Evolutionary conservation across 2,113 vertebrate genomes (phyloP).

Genomic region (Ptychochromis oligacanthus): DNA sequence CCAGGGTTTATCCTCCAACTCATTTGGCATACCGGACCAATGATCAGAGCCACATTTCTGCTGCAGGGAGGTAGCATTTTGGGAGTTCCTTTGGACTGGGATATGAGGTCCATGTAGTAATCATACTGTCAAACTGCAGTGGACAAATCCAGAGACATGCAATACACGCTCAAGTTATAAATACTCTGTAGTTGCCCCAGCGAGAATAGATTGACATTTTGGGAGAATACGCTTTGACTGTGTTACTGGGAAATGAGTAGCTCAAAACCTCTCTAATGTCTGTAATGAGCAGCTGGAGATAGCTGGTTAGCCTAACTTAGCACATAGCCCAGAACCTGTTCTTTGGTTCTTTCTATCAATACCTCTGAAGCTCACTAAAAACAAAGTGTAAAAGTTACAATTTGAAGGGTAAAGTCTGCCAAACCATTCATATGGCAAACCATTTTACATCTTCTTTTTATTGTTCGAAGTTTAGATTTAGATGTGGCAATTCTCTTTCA

Average conservation of each 20-base stretch:
- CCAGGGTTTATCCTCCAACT: constrained; percentile 61
- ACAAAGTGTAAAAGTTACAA: neutral
- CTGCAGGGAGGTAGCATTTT: constrained; percentile 57
- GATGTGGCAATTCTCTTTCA: neutral
- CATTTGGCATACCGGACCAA: constrained; percentile 47
- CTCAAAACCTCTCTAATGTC: neutral
- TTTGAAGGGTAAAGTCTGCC: neutral
- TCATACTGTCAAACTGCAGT: constrained; percentile 40
- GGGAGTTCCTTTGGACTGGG: constrained; percentile 10
- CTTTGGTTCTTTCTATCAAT: neutral
- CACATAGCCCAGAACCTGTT: neutral
- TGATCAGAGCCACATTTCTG: constrained; percentile 78
- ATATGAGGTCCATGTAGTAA: constrained; percentile 40
- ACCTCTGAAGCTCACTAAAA: neutral
- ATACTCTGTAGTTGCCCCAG: neutral
- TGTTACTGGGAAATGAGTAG: neutral
- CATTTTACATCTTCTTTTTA: neutral
- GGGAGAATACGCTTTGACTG: neutral
- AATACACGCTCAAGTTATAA: neutral
- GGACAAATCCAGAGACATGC: neutral
- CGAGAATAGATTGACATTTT: neutral
- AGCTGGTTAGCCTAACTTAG: neutral
- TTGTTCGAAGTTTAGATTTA: neutral
- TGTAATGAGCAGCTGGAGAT: neutral
- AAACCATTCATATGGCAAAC: neutral